phyloP scores from a whole-genome alignment of 2,113 vertebrate species.

The Psilopsiagon aymara region DNA sequence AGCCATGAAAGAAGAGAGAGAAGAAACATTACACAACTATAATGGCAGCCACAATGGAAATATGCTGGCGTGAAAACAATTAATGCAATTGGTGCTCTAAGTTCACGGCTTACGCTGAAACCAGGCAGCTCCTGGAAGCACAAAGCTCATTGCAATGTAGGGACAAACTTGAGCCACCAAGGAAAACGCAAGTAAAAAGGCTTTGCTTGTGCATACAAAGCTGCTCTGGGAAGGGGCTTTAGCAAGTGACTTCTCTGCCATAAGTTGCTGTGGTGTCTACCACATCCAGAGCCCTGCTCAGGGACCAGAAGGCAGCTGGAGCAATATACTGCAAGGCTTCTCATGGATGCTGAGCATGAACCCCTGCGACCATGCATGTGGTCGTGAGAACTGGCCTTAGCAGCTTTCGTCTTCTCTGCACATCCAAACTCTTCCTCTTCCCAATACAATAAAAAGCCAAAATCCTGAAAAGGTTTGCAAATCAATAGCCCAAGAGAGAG shows the following conservation, averaged over 20 bases:
- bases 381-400: rapidly evolving
- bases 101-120: conserved; percentile 39
- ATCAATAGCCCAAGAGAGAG: not conserved
- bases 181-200: not conserved
- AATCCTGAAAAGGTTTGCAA: not conserved
- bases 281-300: rapidly evolving
- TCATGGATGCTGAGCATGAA: rapidly evolving
- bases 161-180: not conserved
- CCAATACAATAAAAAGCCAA: not conserved
- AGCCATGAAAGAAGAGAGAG: conserved; percentile 58
- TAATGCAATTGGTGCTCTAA: conserved; percentile 52
- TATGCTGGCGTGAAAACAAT: conserved; percentile 70
- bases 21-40: conserved; percentile 69
- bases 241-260: not conserved
- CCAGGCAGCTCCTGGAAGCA: conserved; percentile 36
- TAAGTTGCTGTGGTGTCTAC: not conserved
- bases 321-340: not conserved
- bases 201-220: not conserved
- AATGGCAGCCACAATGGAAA: conserved; percentile 62
- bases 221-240: not conserved
- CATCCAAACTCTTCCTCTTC: not conserved
- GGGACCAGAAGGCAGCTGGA: not conserved
- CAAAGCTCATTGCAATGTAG: not conserved
- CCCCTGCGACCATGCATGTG: not conserved
- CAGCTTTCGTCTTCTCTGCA: not conserved